These are phyloP conservation scores for Alectoris magna DNA, from an alignment of 2,797 vertebrate genomes.

Conservation along the genomic window DNA sequence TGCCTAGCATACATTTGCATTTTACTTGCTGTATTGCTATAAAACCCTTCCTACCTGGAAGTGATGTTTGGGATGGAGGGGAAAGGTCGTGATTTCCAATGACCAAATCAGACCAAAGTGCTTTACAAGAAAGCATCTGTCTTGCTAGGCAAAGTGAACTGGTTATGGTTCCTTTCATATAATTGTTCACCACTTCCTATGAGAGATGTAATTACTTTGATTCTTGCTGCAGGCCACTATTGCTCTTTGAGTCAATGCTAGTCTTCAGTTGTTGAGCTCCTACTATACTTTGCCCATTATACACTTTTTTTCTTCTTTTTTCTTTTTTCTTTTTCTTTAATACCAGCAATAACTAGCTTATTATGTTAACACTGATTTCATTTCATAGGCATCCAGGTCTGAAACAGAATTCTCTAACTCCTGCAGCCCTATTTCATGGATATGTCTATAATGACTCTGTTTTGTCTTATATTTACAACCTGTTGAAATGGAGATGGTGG, in stretches of 20 bases:
- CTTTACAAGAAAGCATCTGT: neutral
- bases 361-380: neutral
- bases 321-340: neutral
- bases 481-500: neutral
- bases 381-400: neutral
- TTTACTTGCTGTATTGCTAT: neutral
- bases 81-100: neutral
- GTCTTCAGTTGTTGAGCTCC: neutral
- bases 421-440: neutral
- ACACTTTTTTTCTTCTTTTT: neutral
- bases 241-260: conserved; percentile 12
- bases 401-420: neutral
- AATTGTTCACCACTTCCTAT: neutral
- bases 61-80: neutral
- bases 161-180: neutral
- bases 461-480: neutral
- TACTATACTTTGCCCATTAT: neutral
- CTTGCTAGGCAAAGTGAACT: neutral
- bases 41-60: neutral
- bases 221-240: conserved; percentile 22
- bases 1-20: neutral
- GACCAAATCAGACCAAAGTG: neutral
- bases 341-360: neutral
- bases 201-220: conserved; percentile 18
- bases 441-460: neutral